A percentile compares a stretch with the other conserved stretches of the same genome.
These are phyloP conservation scores for Notodonta dromedarius DNA, from an alignment of 2,888 invertebrate species.

Conservation along the genomic window DNA sequence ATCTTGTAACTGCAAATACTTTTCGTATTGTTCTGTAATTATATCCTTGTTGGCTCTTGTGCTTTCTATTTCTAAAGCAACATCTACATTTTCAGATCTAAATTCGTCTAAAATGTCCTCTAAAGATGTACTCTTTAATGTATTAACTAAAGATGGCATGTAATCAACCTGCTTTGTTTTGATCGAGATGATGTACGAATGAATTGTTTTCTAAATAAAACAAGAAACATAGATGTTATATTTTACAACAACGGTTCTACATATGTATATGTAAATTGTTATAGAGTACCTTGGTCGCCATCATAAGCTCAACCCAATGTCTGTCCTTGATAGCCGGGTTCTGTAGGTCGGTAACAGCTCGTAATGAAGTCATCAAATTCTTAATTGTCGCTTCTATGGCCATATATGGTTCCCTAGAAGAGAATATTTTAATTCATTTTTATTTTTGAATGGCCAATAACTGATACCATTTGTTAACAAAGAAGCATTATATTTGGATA, in stretches of 20 bases:
- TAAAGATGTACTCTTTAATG: conserved; percentile 41
- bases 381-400: conserved; percentile 92
- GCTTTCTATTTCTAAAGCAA: conserved; percentile 34
- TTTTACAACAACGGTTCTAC: conserved; percentile 10
- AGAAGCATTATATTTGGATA: too few species aligned
- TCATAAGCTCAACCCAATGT: conserved; percentile 97
- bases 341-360: conserved; percentile 96
- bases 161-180: conserved; percentile 48
- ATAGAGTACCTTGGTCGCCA: conserved; percentile 90
- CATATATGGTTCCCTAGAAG: conserved; percentile 89
- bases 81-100: conserved; percentile 53
- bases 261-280: background rate
- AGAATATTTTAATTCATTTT: background rate
- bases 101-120: conserved; percentile 65
- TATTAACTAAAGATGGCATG: conserved; percentile 39
- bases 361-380: conserved; percentile 96
- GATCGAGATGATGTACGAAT: conserved; percentile 57
- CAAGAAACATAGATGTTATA: conserved; percentile 35
- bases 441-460: background rate
- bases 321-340: conserved; percentile 97
- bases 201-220: conserved; percentile 64
- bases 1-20: conserved; percentile 60
- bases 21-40: conserved; percentile 19
- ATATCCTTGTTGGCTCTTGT: conserved; percentile 12
- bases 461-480: background rate